Evolutionary conservation across 2,797 vertebrate species (phyloP).

Genomic region (Champsocephalus gunnari): DNA sequence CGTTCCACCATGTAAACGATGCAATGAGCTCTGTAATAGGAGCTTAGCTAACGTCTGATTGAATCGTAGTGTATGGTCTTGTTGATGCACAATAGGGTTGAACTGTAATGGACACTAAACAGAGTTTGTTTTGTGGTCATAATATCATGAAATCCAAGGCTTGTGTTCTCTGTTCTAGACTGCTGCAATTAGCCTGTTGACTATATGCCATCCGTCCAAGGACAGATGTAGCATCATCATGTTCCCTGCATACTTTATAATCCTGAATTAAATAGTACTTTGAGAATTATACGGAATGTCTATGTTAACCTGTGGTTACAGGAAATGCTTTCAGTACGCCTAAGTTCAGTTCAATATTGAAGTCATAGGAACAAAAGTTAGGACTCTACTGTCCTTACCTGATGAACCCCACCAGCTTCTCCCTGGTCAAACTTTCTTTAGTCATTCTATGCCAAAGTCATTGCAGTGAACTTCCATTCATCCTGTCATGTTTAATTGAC

Average conservation of each 20-base stretch:
- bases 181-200: slow-evolving; percentile 66
- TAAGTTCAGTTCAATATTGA: not conserved
- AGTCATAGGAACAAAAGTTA: not conserved
- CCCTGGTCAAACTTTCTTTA: not conserved
- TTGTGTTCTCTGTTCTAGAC: slow-evolving; percentile 71
- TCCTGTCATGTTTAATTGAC: not conserved
- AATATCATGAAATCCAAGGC: slow-evolving; percentile 78
- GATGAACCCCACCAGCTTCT: not conserved
- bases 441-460: not conserved
- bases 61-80: slow-evolving; percentile 82
- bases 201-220: slow-evolving; percentile 56
- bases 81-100: slow-evolving; percentile 77
- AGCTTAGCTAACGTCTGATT: slow-evolving; percentile 84
- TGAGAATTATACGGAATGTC: slow-evolving; percentile 17
- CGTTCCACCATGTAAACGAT: slow-evolving; percentile 86
- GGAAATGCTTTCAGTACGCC: not conserved
- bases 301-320: slow-evolving; percentile 3
- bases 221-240: slow-evolving; percentile 31
- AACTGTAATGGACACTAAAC: slow-evolving; percentile 81
- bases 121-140: slow-evolving; percentile 77
- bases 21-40: slow-evolving; percentile 83
- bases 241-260: slow-evolving; percentile 9
- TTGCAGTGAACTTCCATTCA: not conserved
- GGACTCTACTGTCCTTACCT: not conserved
- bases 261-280: slow-evolving; percentile 22